A percentile compares a stretch with the other conserved stretches of the same genome.
phyloP scores from a whole-genome alignment of 2,888 invertebrate species.

The Euclidia mi region DNA sequence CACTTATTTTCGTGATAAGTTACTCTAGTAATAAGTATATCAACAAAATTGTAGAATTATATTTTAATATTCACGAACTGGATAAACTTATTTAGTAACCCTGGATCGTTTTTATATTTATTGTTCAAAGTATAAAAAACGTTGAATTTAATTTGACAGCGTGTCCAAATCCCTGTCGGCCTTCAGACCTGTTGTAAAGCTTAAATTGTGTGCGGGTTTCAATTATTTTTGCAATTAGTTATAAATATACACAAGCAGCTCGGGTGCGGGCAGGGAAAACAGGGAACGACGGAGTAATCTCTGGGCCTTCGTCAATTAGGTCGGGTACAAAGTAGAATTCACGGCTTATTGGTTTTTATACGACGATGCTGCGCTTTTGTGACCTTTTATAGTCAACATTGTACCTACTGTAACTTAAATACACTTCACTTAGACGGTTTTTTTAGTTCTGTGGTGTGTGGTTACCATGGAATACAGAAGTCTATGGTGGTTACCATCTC shows the following conservation, averaged over 20 bases:
- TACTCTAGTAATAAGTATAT: too few species aligned
- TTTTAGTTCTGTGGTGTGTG: constrained; percentile 29
- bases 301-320: constrained; percentile 54
- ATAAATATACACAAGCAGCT: constrained; percentile 35
- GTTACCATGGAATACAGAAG: too few species aligned
- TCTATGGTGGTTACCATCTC: too few species aligned
- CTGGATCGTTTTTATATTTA: too few species aligned
- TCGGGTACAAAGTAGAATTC: constrained; percentile 48
- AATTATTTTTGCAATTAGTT: constrained; percentile 33
- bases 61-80: too few species aligned
- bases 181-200: constrained; percentile 2
- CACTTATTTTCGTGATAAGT: too few species aligned
- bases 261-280: constrained; percentile 17
- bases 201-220: constrained; percentile 2
- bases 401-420: constrained; percentile 44
- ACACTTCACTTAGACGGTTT: constrained; percentile 36
- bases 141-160: too few species aligned
- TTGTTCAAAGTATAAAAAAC: too few species aligned
- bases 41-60: too few species aligned
- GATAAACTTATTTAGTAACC: too few species aligned
- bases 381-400: constrained; percentile 46
- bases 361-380: constrained; percentile 45
- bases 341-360: constrained; percentile 58
- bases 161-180: too few species aligned
- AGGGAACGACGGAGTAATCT: constrained; percentile 45